Evolutionary conservation across 2,797 vertebrate genomes (phyloP).

Genomic region (Etheostoma perlongum): DNA sequence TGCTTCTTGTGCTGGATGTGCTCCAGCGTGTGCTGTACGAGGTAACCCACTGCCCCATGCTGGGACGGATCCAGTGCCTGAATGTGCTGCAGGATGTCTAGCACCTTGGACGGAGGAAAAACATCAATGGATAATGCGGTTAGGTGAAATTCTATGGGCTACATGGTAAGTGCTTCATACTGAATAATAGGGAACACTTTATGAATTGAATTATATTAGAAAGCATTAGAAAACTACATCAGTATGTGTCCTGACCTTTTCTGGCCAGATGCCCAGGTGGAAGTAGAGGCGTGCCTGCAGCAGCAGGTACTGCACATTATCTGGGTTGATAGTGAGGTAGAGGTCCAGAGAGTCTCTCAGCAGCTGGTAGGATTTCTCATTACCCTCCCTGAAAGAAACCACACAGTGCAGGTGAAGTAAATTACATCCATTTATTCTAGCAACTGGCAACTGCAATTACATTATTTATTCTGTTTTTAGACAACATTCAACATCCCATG

Average conservation of each 20-base stretch:
- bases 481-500: not conserved
- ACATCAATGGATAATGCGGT: not conserved
- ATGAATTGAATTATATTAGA: not conserved
- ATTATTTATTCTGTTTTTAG: not conserved
- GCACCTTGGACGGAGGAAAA: conserved; percentile 84
- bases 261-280: conserved; percentile 98
- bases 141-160: not conserved
- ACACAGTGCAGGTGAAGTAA: not conserved
- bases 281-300: conserved; percentile 98
- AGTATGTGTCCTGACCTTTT: conserved; percentile 89
- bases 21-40: conserved; percentile 97
- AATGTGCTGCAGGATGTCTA: conserved; percentile 98
- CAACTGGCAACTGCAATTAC: not conserved
- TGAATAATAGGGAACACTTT: not conserved
- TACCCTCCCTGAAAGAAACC: conserved; percentile 89
- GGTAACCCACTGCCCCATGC: conserved; percentile 95
- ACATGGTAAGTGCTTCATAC: not conserved
- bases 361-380: conserved; percentile 97
- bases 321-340: conserved; percentile 97
- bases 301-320: conserved; percentile 97
- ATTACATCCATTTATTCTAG: not conserved
- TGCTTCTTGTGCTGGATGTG: conserved; percentile 97
- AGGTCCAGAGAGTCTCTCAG: conserved; percentile 96
- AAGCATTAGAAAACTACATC: not conserved
- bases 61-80: conserved; percentile 96